phyloP scores from a whole-genome alignment of 1,140 invertebrate genomes.

The Anthonomus grandis region DNA sequence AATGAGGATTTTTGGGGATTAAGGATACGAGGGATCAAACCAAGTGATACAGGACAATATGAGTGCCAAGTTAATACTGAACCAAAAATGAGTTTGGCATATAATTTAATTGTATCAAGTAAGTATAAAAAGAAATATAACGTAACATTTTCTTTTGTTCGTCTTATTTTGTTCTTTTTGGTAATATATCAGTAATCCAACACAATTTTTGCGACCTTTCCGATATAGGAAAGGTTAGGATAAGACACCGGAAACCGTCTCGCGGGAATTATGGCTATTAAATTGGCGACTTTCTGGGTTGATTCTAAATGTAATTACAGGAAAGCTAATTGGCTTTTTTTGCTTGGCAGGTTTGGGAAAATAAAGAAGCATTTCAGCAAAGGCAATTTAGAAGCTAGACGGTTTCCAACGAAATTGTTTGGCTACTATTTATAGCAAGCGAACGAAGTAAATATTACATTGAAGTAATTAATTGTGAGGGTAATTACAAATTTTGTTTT shows the following conservation, averaged over 20 bases:
- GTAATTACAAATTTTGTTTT: no score
- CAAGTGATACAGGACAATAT: constrained; percentile 81
- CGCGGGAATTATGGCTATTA: constrained; percentile 23
- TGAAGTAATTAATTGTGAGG: no score
- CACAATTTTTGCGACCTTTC: background rate
- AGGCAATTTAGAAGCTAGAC: background rate
- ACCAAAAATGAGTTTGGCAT: constrained; percentile 77
- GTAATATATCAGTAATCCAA: no score
- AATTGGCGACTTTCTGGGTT: constrained; percentile 18
- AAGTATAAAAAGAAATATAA: no score
- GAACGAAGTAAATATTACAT: no score
- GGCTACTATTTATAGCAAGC: background rate
- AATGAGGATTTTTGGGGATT: constrained; percentile 72
- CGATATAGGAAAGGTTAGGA: constrained; percentile 22
- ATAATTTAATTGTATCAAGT: constrained; percentile 55
- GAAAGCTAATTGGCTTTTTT: constrained; percentile 25
- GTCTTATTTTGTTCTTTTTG: no score
- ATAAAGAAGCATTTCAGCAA: background rate
- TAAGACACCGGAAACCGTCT: constrained; percentile 16
- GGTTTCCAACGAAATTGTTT: background rate
- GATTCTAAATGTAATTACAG: constrained; percentile 23
- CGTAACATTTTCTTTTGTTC: no score
- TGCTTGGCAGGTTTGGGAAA: no score
- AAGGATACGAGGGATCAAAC: constrained; percentile 82
- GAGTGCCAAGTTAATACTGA: constrained; percentile 84